These are phyloP conservation scores for Pseudomugil tenellus DNA, from an alignment of 2,797 vertebrate species.

Conservation along the genomic window DNA sequence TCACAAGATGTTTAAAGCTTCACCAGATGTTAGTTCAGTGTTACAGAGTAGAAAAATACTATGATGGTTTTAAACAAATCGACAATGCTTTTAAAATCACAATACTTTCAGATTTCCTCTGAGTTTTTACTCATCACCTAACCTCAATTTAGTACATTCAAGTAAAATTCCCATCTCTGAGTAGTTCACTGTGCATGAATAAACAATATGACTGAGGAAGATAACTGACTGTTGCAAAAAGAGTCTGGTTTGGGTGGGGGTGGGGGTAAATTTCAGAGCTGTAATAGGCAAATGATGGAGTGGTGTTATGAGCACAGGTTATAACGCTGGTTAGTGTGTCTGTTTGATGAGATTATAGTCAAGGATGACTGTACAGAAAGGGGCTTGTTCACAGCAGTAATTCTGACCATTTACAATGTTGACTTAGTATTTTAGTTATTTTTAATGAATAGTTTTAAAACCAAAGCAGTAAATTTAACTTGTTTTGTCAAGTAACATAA, in stretches of 20 bases:
- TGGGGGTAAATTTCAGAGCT: slow-evolving; percentile 4
- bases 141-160: neutral
- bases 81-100: neutral
- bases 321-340: neutral
- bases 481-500: neutral
- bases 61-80: neutral
- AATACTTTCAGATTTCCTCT: neutral
- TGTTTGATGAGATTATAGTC: neutral
- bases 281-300: neutral
- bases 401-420: neutral
- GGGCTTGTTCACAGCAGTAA: neutral
- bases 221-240: neutral
- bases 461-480: neutral
- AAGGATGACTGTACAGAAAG: neutral
- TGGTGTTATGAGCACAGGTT: neutral
- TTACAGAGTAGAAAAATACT: neutral
- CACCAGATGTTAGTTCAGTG: neutral
- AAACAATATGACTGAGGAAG: neutral
- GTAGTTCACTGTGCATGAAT: neutral
- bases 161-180: neutral
- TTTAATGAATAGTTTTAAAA: neutral
- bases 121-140: neutral
- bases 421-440: neutral
- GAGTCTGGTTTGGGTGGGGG: neutral
- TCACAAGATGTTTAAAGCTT: neutral